These are phyloP conservation scores for Yponomeuta plumbellus DNA, from an alignment of 2,888 invertebrate genomes.

Conservation along the genomic window DNA sequence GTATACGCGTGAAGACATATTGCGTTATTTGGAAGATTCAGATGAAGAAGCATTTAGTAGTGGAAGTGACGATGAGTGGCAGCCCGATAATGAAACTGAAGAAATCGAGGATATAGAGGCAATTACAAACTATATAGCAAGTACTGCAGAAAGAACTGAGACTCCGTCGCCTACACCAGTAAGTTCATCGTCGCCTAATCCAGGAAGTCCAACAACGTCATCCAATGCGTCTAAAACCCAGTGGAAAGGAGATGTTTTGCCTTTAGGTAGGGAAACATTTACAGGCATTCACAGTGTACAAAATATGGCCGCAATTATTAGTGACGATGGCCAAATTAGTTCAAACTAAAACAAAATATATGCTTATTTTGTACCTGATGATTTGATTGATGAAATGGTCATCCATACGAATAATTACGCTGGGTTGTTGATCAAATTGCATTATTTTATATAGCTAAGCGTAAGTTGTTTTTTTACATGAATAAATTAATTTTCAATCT, in stretches of 20 bases:
- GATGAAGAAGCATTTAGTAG: slow-evolving; percentile 24
- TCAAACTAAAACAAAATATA: slow-evolving; percentile 25
- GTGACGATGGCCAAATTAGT: slow-evolving; percentile 21
- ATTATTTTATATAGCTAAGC: no score
- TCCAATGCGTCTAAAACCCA: slow-evolving; percentile 12
- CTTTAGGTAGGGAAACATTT: slow-evolving; percentile 22
- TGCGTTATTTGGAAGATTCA: slow-evolving; percentile 25
- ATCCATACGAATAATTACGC: slow-evolving; percentile 24
- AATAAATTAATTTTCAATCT: no score
- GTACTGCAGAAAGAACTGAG: slow-evolving; percentile 10
- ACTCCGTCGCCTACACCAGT: slow-evolving; percentile 12
- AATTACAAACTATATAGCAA: slow-evolving; percentile 22
- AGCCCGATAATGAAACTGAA: slow-evolving; percentile 23
- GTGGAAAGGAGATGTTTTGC: slow-evolving; percentile 22
- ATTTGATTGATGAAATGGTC: slow-evolving; percentile 26
- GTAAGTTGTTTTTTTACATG: no score
- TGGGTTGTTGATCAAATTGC: slow-evolving; percentile 20
- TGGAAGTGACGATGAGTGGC: slow-evolving; percentile 25
- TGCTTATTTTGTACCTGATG: slow-evolving; percentile 23
- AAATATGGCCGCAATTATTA: slow-evolving; percentile 22
- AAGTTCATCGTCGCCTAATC: slow-evolving; percentile 9
- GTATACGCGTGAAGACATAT: slow-evolving; percentile 19
- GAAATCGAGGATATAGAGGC: slow-evolving; percentile 25
- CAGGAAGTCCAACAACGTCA: slow-evolving; percentile 11
- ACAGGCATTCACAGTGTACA: slow-evolving; percentile 24